Evolutionary conservation across 2,888 invertebrate genomes (phyloP).

Genomic region (Argyresthia goedartella): DNA sequence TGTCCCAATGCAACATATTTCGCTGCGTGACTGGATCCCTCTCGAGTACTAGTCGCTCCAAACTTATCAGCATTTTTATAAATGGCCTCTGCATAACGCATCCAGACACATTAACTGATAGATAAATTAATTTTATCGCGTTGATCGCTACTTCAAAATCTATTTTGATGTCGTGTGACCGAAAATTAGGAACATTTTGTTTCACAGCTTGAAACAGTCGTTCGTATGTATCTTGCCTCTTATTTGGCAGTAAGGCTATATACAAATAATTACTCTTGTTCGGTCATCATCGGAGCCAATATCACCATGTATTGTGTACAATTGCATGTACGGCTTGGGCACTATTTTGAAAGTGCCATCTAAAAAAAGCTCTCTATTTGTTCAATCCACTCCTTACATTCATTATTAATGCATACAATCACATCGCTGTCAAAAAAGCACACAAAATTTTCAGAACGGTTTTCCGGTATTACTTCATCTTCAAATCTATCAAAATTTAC

Average conservation of each 20-base stretch:
- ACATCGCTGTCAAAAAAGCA: too few relatives aligned
- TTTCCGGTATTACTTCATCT: too few relatives aligned
- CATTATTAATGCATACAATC: too few relatives aligned
- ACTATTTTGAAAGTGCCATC: not conserved
- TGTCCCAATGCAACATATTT: too few relatives aligned
- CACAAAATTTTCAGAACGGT: too few relatives aligned
- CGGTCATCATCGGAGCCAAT: not conserved
- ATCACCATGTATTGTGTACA: not conserved
- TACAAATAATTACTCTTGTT: not conserved
- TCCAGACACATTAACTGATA: not conserved
- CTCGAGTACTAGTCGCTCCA: not conserved
- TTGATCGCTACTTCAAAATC: not conserved
- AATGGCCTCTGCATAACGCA: not conserved
- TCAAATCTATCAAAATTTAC: too few relatives aligned
- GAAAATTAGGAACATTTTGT: not conserved
- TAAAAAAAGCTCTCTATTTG: too few relatives aligned
- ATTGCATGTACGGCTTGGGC: not conserved
- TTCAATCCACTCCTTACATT: too few relatives aligned
- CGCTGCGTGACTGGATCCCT: not conserved
- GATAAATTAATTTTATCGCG: not conserved
- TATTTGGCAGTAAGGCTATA: slow-evolving; percentile 1
- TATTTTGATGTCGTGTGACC: not conserved
- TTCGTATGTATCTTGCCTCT: not conserved
- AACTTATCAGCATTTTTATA: not conserved
- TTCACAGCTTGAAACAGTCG: not conserved